A percentile compares a stretch with the other conserved stretches of the same genome.
Evolutionary conservation across 2,113 vertebrate genomes (phyloP).

Genomic region (Rhinogobius similis): DNA sequence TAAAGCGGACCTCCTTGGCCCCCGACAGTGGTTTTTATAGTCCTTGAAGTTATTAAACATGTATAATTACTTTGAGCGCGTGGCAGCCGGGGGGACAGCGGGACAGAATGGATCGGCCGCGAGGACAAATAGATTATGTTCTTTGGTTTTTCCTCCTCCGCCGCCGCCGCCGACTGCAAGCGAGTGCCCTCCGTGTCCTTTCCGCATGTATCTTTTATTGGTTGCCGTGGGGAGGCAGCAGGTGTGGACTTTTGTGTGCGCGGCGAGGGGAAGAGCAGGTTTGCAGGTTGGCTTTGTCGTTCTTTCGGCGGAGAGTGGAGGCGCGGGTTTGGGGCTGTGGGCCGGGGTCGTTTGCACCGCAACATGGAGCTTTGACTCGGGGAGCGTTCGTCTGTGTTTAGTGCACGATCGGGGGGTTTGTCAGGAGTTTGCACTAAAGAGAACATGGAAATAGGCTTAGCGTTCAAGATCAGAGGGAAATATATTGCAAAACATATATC

Average conservation of each 20-base stretch:
- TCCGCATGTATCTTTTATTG: constrained; percentile 69
- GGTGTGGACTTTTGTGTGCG: constrained; percentile 31
- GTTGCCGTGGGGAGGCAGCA: constrained; percentile 45
- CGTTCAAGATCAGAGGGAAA: too few relatives aligned
- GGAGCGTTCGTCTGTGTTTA: too few relatives aligned
- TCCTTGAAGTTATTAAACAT: constrained; percentile 79
- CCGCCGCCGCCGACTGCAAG: constrained; percentile 1
- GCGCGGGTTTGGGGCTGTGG: not conserved
- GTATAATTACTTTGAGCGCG: constrained; percentile 79
- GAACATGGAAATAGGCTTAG: too few relatives aligned
- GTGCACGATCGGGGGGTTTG: too few relatives aligned
- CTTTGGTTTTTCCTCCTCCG: constrained; percentile 59
- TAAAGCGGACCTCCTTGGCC: constrained; percentile 75
- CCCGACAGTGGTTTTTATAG: constrained; percentile 74
- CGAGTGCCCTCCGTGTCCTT: constrained; percentile 46
- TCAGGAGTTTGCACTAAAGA: too few relatives aligned
- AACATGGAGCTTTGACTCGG: not conserved
- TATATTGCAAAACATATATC: too few relatives aligned
- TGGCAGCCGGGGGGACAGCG: constrained; percentile 57
- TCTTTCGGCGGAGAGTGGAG: too few relatives aligned
- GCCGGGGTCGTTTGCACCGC: not conserved
- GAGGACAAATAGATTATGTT: constrained; percentile 62
- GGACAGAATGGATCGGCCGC: constrained; percentile 24
- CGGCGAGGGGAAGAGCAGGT: not conserved
- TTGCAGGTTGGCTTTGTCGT: not conserved